Base-by-base conservation (phyloP, 2,113 vertebrate genomes). In the Notothenia rossii region DNA sequence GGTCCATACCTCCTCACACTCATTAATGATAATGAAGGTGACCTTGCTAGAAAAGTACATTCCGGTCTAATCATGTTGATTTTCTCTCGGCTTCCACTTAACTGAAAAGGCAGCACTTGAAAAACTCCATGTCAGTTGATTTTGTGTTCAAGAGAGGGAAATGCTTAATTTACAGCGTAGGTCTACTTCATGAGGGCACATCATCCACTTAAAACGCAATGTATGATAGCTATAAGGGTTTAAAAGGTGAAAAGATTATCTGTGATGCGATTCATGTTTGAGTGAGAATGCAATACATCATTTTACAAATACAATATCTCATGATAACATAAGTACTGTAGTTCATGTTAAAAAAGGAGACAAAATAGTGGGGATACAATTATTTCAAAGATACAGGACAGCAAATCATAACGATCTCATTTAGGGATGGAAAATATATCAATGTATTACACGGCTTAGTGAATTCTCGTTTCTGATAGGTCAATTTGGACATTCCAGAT, bases 11-110 rank as follows among this genome's bases (percentile, higher is more conserved):
- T 60, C 9, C 25, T 20, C 36, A 40, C 29, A 63, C 71, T 40
- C 79, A 67, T 67, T 72, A 71, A 67, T 72, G 60, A 59, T 71
- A 74, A 81, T 73, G 58, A 89, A 76, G 51, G 77, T 83, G 75
- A 69, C 62, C 36, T 29, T 13, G 25, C 50, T 36, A 17, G 20
- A 77, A 72, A 68, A 72, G 55, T 53, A 10, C 25, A 72, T 48
- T 59, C 13, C 1, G 2, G 17, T 36, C 56, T 55, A 62, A 72
- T 76, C 54, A 73, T 33, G 67, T 73, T 50, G 46, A 80, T 64
- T 69, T 17, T 61, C 46, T 63, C 36, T 77, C 60, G 58, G 64
- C 48, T 9, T 68, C 18, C 1, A 48, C 50, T 62, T 60, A n/a
- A 67, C 66, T 59, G n/a, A 17, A 58, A 40, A 40, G 22, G 43